Evolutionary conservation across 2,888 invertebrate species (phyloP), one percentile per base, ranked within the genome.

Genomic region (Cephus spinipes): DNA sequence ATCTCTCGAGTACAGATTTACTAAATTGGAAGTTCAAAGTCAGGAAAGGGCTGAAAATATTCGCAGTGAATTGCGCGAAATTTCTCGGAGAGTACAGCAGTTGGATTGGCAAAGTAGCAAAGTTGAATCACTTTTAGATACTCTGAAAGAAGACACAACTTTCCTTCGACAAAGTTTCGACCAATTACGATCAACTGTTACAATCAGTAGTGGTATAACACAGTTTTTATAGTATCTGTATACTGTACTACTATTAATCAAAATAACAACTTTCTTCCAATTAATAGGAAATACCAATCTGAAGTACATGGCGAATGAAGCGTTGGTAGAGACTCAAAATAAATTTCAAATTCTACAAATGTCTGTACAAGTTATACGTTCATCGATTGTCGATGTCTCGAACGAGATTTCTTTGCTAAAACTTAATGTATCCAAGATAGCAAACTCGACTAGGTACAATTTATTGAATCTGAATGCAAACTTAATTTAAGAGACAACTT

Each of bases 31-130:
- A 85, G 89, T 90, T 0, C 90, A 91, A 81, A 90, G 89, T 34
- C 84, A 89, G 76, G 93, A 91, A 30, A 92, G 92, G 73, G 86
- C 91, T 80, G 92, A 93, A 30, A 89, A 89, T 0, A 78, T 93
- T 71, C 88, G 86, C 69, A 86, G 88, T 1, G 92, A 93, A 77
- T 86, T 93, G 73, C 83, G 91, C 75, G 92, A 93, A 76, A 88
- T 91, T 33, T 86, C 88, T 55, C 88, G 90, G 34, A 88, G 92
- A 68, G 80, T 92, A 69, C 92, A 92, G 75, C 88, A 89, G 35
- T 83, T 93, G 12, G 93, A 93, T 83, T 91, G 90, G 84, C 89
- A 92, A 76, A 90, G 90, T 73, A 89, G 89, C 1, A 87, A 92
- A 76, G 87, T 90, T 1, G 90, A 92, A 3, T 85, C 85, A 30